phyloP scores from a whole-genome alignment of 2,888 invertebrate species.

The Julus scanicus region DNA sequence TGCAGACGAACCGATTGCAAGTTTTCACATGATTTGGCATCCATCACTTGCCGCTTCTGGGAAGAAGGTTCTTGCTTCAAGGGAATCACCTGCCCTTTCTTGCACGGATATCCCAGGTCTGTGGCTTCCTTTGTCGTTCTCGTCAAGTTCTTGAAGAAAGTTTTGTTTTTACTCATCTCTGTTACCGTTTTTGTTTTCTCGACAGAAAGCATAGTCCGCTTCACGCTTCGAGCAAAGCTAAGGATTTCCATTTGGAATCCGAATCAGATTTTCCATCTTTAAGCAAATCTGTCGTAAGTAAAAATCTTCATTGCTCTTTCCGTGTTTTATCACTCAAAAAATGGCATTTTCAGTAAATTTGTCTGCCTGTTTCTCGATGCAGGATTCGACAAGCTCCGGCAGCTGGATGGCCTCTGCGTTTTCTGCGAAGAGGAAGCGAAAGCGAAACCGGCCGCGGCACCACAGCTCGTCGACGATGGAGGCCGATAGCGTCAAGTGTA shows the following conservation, averaged over 20 bases:
- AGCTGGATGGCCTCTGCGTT: conserved; percentile 52
- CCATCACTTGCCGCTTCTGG: conserved; percentile 69
- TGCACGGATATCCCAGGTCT: conserved; percentile 58
- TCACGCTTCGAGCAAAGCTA: conserved; percentile 20
- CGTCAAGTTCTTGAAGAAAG: not conserved
- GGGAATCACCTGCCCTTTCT: conserved; percentile 62
- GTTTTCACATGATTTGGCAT: conserved; percentile 68
- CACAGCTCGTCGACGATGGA: conserved; percentile 52
- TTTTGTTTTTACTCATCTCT: not conserved
- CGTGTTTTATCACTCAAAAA: too few species aligned
- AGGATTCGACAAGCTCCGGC: conserved; percentile 54
- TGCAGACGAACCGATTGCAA: conserved; percentile 68
- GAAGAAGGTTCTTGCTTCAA: conserved; percentile 68
- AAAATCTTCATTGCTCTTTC: not conserved
- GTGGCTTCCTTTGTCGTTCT: not conserved
- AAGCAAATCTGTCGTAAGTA: conserved; percentile 53
- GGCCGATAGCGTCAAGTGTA: conserved; percentile 44
- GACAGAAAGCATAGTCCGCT: conserved; percentile 43
- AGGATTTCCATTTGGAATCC: conserved; percentile 50
- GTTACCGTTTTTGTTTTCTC: not conserved
- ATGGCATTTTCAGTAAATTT: too few species aligned
- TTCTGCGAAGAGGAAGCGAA: conserved; percentile 37
- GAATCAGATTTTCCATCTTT: conserved; percentile 54
- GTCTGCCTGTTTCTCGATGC: not conserved
- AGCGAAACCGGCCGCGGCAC: conserved; percentile 49